Base-by-base conservation (phyloP, 2,797 vertebrate species). In the Leptodactylus fallax region DNA sequence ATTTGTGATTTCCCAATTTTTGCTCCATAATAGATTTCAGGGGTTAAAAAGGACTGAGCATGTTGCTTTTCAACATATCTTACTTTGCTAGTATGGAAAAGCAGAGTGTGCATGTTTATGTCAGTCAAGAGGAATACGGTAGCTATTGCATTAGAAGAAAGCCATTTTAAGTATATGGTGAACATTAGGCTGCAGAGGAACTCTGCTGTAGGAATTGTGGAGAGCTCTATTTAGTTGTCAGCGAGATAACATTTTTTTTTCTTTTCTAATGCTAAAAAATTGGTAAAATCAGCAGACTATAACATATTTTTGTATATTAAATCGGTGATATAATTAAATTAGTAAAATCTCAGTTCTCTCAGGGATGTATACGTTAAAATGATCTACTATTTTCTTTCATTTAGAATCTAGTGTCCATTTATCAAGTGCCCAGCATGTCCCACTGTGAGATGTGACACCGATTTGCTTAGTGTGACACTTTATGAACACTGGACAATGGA, bases 381-480 rank as follows among this genome's bases (percentile, higher is more conserved):
- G 72, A 81, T 85, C 84, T 60, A 78, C 65, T 83, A 72, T 83
- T 82, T 85, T 85, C 79, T 89, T 86, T 89, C 88, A 89, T 86
- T 86, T 86, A 86, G 45, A 83, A 86, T 58, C 69, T 79, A 23
- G 49, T 76, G 63, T 21, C 72, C 82, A 86, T 89, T 86, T 79
- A 89, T 89, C 84, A 89, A 81, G 23, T 17, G 79, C 79, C 53
- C 88, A 89, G 88, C 88, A 71, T 86, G 79, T 83, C 71, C 82
- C 69, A 60, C 83, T 81, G 87, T 82, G 87, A 60, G 65, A 89
- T 86, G 88, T 86, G 84, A 89, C 79, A 86, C 47, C 85, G 49
- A 65, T 82, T 89, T 89, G 88, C 84, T 86, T 89, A 86, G 79
- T 89, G 69, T 89, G 87, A 83, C 79, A 89, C 47, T 89, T 89